phyloP scores from a whole-genome alignment of 2,888 invertebrate species.

The Caenorhabditis sp. region DNA sequence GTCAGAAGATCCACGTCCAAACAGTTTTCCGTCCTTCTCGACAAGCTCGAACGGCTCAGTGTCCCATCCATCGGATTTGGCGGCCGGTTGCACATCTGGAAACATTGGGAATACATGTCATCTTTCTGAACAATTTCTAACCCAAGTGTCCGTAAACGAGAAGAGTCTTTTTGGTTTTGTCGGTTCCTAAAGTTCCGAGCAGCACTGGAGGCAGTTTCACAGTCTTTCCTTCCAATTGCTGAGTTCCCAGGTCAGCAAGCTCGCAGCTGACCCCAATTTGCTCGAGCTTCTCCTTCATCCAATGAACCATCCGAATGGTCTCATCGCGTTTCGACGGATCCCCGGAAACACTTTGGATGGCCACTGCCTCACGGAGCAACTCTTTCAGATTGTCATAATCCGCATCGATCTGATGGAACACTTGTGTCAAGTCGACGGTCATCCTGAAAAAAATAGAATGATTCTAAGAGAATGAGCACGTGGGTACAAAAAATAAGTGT shows the following conservation, averaged over 20 bases:
- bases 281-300: conserved; percentile 81
- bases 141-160: conserved; percentile 95
- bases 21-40: conserved; percentile 90
- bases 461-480: conserved; percentile 4
- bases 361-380: conserved; percentile 85
- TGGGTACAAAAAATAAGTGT: conserved; percentile 10
- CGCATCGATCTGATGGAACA: conserved; percentile 55
- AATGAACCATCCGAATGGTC: conserved; percentile 89
- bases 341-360: conserved; percentile 93
- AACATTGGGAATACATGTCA: neutral
- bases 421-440: conserved; percentile 43
- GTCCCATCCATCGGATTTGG: conserved; percentile 86
- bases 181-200: conserved; percentile 83
- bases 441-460: conserved; percentile 4
- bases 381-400: conserved; percentile 54
- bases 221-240: conserved; percentile 62
- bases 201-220: conserved; percentile 73
- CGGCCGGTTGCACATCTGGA: conserved; percentile 68
- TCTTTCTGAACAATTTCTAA: neutral
- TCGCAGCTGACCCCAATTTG: conserved; percentile 53
- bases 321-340: conserved; percentile 89
- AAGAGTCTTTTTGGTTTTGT: conserved; percentile 91
- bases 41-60: conserved; percentile 93
- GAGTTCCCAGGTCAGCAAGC: conserved; percentile 63
- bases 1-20: conserved; percentile 92